Evolutionary conservation across 2,113 vertebrate species (phyloP).

Genomic region (Dicaeum eximium): DNA sequence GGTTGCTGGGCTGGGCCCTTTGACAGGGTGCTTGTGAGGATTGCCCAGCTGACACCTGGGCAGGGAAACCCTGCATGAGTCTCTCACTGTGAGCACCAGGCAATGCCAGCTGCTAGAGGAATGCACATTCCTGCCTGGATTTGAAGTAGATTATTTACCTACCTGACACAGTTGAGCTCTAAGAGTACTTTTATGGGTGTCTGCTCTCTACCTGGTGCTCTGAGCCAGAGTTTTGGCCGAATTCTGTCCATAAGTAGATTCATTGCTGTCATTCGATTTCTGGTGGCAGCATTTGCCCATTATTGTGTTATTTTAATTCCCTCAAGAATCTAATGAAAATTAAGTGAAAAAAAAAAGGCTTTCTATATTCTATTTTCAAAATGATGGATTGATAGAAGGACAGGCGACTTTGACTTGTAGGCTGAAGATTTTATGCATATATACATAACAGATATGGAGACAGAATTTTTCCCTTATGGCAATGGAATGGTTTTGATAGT

Average conservation of each 20-base stretch:
- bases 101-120: neutral
- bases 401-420: conserved; percentile 50
- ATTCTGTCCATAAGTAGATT: neutral
- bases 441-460: conserved; percentile 62
- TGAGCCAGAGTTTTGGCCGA: neutral
- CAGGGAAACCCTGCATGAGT: neutral
- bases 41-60: neutral
- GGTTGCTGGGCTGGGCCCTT: neutral
- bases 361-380: conserved; percentile 62
- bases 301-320: conserved; percentile 68
- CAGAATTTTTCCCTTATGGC: conserved; percentile 65
- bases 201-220: conserved; percentile 7
- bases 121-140: neutral
- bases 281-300: conserved; percentile 62
- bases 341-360: conserved; percentile 65
- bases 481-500: conserved; percentile 65
- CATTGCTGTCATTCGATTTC: conserved; percentile 60
- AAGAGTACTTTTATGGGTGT: neutral
- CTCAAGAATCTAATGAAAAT: conserved; percentile 66
- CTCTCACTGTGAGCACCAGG: fast-evolving
- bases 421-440: conserved; percentile 62
- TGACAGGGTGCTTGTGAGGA: fast-evolving
- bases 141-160: neutral
- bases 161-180: neutral
- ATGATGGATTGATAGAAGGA: conserved; percentile 65